A percentile compares a stretch with the other conserved stretches of the same genome.
phyloP scores from a whole-genome alignment of 2,888 invertebrate species.

The Carabus problematicus region DNA sequence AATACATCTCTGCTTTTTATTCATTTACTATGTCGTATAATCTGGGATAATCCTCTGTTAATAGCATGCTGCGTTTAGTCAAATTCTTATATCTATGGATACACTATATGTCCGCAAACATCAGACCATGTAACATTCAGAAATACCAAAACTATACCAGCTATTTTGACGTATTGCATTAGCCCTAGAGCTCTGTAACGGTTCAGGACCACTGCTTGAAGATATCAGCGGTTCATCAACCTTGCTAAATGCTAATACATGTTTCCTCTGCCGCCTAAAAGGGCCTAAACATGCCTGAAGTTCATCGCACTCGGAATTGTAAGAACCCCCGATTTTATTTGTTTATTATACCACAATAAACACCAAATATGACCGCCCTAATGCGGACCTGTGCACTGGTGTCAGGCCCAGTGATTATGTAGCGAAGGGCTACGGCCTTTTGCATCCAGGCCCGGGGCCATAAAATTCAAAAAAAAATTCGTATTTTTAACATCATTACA shows the following conservation, averaged over 20 bases:
- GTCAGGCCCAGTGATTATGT: not conserved
- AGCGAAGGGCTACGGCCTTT: not conserved
- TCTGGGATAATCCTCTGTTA: no score
- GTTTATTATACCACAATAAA: slow-evolving; percentile 36
- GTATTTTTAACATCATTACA: not conserved
- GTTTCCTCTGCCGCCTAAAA: no score
- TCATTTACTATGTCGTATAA: no score
- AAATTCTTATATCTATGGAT: no score
- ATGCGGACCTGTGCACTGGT: not conserved
- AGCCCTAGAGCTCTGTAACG: no score
- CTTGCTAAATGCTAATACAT: slow-evolving; percentile 13
- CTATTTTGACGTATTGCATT: no score
- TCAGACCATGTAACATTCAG: no score
- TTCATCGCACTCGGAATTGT: no score
- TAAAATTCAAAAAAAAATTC: not conserved
- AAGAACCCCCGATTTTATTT: slow-evolving; percentile 31
- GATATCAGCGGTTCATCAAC: slow-evolving; percentile 22
- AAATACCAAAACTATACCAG: not conserved
- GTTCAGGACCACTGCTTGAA: slow-evolving; percentile 3
- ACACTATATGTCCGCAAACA: no score
- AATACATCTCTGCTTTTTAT: no score
- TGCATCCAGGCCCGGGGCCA: not conserved
- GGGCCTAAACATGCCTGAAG: no score
- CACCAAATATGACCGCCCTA: slow-evolving; percentile 5
- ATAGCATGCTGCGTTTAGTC: no score